A percentile compares a stretch with the other conserved stretches of the same genome.
These are phyloP conservation scores for Schlechtendalia chinensis DNA, from an alignment of 1,140 invertebrate species.

Conservation along the genomic window DNA sequence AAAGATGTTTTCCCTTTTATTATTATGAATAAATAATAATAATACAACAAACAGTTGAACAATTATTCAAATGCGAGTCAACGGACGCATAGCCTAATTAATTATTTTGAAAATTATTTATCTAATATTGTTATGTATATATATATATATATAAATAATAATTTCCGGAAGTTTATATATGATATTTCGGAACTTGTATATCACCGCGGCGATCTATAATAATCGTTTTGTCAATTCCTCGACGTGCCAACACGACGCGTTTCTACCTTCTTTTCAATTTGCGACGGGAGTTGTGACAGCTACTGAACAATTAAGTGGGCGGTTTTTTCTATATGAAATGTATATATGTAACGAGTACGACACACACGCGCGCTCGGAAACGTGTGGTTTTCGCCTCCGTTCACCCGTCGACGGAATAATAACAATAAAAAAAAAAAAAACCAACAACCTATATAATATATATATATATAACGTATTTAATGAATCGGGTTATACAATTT, in stretches of 20 bases:
- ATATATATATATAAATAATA: not conserved
- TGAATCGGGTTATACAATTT: constrained; percentile 34
- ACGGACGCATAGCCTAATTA: too few species aligned
- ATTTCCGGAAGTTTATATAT: not conserved
- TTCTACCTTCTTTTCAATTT: not conserved
- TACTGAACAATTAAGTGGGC: not conserved
- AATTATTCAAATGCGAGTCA: too few species aligned
- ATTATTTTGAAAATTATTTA: too few species aligned
- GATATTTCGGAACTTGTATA: not conserved
- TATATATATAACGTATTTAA: constrained; percentile 14
- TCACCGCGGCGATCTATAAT: not conserved
- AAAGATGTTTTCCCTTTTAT: constrained; percentile 1
- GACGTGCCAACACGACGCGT: not conserved
- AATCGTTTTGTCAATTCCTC: not conserved
- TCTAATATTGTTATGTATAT: too few species aligned
- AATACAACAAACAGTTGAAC: not conserved
- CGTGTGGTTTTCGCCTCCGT: constrained; percentile 3
- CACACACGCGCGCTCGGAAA: not conserved
- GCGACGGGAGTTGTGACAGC: not conserved
- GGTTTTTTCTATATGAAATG: too few species aligned
- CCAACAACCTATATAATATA: not conserved
- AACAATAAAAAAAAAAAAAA: not conserved
- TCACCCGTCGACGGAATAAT: not conserved
- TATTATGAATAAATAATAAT: not conserved
- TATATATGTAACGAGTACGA: not conserved